Evolutionary conservation across 2,888 invertebrate genomes (phyloP).

Genomic region (Crepidodera aurea): DNA sequence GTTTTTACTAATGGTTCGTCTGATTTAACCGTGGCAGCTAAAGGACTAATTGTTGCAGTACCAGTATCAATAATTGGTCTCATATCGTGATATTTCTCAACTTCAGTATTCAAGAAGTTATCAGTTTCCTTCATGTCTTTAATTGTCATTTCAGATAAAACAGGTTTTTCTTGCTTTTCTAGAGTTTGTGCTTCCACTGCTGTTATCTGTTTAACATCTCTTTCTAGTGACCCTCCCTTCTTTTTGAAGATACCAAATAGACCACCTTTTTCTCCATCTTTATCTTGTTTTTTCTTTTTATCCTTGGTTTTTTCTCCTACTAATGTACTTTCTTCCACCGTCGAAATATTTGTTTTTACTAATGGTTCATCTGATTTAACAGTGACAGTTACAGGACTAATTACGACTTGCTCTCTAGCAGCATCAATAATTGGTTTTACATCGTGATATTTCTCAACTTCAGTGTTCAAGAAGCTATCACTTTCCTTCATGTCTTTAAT

Average conservation of each 20-base stretch:
- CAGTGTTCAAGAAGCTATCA: conserved; percentile 37
- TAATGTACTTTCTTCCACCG: conserved; percentile 13
- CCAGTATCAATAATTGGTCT: neutral
- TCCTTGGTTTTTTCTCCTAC: conserved; percentile 27
- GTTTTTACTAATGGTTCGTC: too few species aligned
- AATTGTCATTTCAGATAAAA: conserved; percentile 36
- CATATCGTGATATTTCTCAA: conserved; percentile 41
- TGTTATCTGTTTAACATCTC: neutral
- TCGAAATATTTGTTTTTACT: conserved; percentile 1
- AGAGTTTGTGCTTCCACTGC: neutral
- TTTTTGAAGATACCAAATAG: conserved; percentile 28
- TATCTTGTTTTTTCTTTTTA: neutral
- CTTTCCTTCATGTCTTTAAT: conserved; percentile 38
- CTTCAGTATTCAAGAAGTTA: conserved; percentile 41
- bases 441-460: conserved; percentile 26
- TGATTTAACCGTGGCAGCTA: neutral
- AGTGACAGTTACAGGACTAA: too few species aligned
- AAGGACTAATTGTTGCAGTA: too few species aligned
- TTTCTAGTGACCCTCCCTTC: conserved; percentile 11
- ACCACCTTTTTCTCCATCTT: neutral
- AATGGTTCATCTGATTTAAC: neutral
- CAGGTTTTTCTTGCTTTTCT: neutral
- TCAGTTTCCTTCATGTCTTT: conserved; percentile 40
- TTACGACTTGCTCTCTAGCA: too few species aligned
- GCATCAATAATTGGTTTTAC: conserved; percentile 38